Evolutionary conservation across 1,140 invertebrate genomes (phyloP).

Genomic region (Eriosoma lanigerum): DNA sequence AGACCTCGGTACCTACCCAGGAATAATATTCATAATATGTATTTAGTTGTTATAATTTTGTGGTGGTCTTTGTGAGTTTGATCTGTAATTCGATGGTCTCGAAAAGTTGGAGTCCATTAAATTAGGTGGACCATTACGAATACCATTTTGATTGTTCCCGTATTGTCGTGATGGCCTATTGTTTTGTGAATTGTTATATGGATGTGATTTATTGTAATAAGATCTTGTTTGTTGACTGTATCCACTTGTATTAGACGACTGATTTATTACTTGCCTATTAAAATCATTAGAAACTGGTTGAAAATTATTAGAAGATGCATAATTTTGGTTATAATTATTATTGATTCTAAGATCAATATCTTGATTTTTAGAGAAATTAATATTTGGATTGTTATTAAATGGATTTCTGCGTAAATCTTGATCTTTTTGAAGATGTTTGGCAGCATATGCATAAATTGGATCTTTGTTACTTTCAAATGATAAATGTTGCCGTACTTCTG

Average conservation of each 20-base stretch:
- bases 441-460: conserved; percentile 46
- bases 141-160: conserved; percentile 36
- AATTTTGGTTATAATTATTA: conserved; percentile 42
- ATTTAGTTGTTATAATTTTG: conserved; percentile 41
- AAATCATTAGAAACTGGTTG: conserved; percentile 34
- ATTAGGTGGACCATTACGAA: conserved; percentile 43
- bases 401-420: conserved; percentile 46
- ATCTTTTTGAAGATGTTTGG: conserved; percentile 45
- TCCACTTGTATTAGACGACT: conserved; percentile 1
- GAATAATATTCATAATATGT: conserved; percentile 34
- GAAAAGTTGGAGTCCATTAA: conserved; percentile 41
- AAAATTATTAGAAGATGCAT: conserved; percentile 42
- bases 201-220: conserved; percentile 46
- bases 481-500: conserved; percentile 46
- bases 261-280: conserved; percentile 41
- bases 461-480: conserved; percentile 47
- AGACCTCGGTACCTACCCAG: conserved; percentile 5
- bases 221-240: conserved; percentile 31
- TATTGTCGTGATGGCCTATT: conserved; percentile 38
- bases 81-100: conserved; percentile 37
- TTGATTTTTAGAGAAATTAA: conserved; percentile 14
- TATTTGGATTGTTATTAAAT: conserved; percentile 35
- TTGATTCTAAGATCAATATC: conserved; percentile 40
- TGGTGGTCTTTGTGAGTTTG: conserved; percentile 41
- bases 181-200: conserved; percentile 38